Percentiles rank a stretch among this genome's conserved stretches.
Evolutionary conservation across 2,888 invertebrate genomes (phyloP).

Genomic region (Toxonevra muliebris): DNA sequence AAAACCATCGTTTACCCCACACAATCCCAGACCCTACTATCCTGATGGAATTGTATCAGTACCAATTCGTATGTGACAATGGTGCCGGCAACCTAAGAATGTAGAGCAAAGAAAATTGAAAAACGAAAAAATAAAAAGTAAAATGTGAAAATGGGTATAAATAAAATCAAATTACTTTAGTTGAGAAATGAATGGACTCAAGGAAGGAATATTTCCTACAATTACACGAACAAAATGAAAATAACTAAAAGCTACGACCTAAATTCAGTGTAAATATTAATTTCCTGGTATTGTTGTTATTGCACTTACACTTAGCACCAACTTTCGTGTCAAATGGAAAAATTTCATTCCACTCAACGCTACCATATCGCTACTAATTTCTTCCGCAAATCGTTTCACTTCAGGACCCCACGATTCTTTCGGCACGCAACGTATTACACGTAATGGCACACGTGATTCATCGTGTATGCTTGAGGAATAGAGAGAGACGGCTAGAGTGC

Average conservation of each 20-base stretch:
- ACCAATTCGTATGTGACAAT: conserved; percentile 71
- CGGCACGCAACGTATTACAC: conserved; percentile 65
- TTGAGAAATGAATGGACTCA: too few species aligned
- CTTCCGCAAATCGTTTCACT: conserved; percentile 63
- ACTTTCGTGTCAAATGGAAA: conserved; percentile 61
- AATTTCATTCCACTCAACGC: conserved; percentile 64
- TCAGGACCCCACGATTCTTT: conserved; percentile 66
- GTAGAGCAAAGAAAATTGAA: conserved; percentile 18
- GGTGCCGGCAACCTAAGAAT: conserved; percentile 68
- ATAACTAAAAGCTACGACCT: too few species aligned
- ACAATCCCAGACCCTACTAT: conserved; percentile 53
- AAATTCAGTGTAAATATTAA: neutral
- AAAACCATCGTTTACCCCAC: conserved; percentile 36
- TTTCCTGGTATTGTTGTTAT: neutral
- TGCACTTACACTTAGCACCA: conserved; percentile 59
- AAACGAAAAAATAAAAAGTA: conserved; percentile 15
- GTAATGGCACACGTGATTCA: conserved; percentile 65
- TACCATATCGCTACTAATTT: conserved; percentile 59
- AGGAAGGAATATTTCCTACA: too few species aligned
- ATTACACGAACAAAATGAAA: too few species aligned
- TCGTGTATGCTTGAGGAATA: conserved; percentile 70
- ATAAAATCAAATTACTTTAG: neutral
- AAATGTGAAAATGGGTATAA: too few species aligned
- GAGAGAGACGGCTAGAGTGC: conserved; percentile 69
- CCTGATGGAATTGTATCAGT: conserved; percentile 69